Percentiles rank a stretch among this genome's conserved stretches.
These are phyloP conservation scores for Zygogramma bicolorata DNA, from an alignment of 2,888 invertebrate genomes.

Conservation along the genomic window DNA sequence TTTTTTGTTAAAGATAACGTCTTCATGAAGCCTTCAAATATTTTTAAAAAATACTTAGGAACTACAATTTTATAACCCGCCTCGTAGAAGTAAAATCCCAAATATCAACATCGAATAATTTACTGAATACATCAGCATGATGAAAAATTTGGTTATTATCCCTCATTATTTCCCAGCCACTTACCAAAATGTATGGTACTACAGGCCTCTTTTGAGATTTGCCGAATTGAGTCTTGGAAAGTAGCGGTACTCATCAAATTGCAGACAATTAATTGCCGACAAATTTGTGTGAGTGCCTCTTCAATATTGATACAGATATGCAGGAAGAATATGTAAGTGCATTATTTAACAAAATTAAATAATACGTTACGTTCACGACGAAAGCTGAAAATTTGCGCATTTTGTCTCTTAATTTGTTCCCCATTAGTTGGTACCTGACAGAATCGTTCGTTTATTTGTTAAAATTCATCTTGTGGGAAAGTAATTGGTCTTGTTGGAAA, in stretches of 20 bases:
- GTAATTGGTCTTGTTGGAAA: neutral
- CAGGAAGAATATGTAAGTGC: neutral
- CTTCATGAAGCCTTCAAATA: too few relatives aligned
- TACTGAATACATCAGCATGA: neutral
- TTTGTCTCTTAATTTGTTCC: neutral
- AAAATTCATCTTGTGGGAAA: neutral
- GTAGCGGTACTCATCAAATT: constrained; percentile 7
- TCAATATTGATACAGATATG: neutral
- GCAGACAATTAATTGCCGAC: neutral
- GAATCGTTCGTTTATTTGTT: neutral
- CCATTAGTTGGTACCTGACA: neutral
- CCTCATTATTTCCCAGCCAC: constrained; percentile 7
- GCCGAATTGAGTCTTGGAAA: neutral
- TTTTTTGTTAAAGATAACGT: too few relatives aligned
- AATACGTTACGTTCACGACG: neutral
- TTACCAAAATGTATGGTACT: neutral
- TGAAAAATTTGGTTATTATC: neutral
- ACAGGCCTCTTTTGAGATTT: neutral
- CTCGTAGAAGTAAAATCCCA: neutral
- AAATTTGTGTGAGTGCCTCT: neutral
- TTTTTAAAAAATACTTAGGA: neutral
- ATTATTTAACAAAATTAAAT: neutral
- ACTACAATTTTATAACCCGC: neutral
- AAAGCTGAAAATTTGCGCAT: neutral
- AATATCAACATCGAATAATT: neutral